Evolutionary conservation across 2,113 vertebrate genomes (phyloP), one percentile per base, ranked within the genome.

Genomic region (Triplophysa dalaica): DNA sequence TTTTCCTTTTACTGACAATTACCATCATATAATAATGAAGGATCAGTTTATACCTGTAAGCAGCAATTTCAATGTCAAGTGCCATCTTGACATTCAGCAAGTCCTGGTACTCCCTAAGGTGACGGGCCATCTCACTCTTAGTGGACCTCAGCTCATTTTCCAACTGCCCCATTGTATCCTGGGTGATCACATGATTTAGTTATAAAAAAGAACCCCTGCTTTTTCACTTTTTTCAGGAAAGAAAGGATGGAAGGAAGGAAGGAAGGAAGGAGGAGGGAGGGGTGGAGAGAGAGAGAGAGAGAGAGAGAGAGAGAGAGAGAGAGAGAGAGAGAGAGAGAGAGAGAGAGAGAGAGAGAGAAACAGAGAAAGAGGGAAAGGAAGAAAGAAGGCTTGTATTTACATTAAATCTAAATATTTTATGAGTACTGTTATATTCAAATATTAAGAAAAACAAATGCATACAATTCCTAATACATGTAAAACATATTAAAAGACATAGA

Each of bases 21-120:
- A 29, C 38, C 22, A 22, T 13, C 2, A 60, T 38, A n/a, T 72
- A 63, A 17, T 8, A 56, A 41, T 9, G 17, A 54, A 19, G 11
- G 11, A 1, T 24, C 13, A 7, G 26, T 78, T 7, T 43, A 24
- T 91, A 97, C 97, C 96, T 95, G 93, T 98, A 99, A 76, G 97
- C 96, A 70, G 96, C 96, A 66, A 98, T 98, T 88, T 99, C 97
- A 0, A 99, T 99, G 84, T 98, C 96, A 84, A 98, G 92, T 0
- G 96, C 97, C 97, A 99, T 99, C 88, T 99, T 98, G 80, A 99
- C 95, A 2, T 98, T 98, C 58, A 99, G 95, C 85, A 99, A 89
- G 82, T 99, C 97, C 87, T 99, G 97, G 87, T 98, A 98, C 84
- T 99, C 96, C 87, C 95, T 94, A 87, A 98, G 91, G 84, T 99